These are phyloP conservation scores for Staurois parvus DNA, from an alignment of 2,797 vertebrate species.

Conservation along the genomic window DNA sequence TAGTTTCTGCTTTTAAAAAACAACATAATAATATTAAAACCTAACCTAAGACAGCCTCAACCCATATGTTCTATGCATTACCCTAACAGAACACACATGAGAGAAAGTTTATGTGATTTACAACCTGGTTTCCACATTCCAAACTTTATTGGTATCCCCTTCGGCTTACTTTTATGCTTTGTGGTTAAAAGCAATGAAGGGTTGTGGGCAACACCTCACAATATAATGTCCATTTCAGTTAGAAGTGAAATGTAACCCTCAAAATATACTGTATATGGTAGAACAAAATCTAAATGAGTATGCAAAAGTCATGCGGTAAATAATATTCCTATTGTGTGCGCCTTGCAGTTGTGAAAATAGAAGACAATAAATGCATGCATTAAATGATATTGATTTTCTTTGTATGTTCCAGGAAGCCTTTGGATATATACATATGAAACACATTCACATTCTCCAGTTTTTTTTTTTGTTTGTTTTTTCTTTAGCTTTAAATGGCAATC, in stretches of 20 bases:
- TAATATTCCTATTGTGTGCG: neutral
- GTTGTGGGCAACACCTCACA: slow-evolving; percentile 23
- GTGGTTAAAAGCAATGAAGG: slow-evolving; percentile 16
- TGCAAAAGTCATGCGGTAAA: neutral
- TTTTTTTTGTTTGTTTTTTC: neutral
- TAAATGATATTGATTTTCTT: neutral
- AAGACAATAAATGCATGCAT: neutral
- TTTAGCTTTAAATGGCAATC: neutral
- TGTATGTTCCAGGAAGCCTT: too few species aligned
- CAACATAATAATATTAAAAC: slow-evolving; percentile 14
- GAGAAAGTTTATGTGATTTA: slow-evolving; percentile 20
- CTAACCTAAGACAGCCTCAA: neutral
- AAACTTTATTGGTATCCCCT: slow-evolving; percentile 23
- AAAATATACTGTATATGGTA: neutral
- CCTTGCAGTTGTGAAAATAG: neutral
- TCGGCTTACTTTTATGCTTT: slow-evolving; percentile 28
- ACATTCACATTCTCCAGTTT: neutral
- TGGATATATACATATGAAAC: neutral
- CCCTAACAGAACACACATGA: slow-evolving; percentile 19
- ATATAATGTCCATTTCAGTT: slow-evolving; percentile 3
- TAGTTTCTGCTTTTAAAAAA: neutral
- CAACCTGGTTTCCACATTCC: slow-evolving; percentile 14
- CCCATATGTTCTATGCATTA: slow-evolving; percentile 1
- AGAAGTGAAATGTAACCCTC: neutral
- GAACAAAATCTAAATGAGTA: neutral